phyloP scores from a whole-genome alignment of 2,888 invertebrate species.

The Stenolophus ochropezus region DNA sequence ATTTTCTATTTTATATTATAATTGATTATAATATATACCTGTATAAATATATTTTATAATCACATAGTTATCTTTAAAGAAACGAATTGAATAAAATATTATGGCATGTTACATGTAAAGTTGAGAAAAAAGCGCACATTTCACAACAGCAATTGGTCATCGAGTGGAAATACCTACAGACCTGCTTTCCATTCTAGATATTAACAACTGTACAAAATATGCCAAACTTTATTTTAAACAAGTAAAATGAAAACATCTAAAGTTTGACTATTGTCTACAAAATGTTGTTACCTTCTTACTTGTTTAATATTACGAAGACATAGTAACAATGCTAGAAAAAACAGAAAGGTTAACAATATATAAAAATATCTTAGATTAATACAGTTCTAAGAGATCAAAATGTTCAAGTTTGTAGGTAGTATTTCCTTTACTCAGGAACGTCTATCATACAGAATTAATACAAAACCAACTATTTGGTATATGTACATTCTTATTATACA shows the following conservation, averaged over 20 bases:
- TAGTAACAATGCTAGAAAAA: conserved; percentile 46
- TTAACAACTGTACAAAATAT: conserved; percentile 43
- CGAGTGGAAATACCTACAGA: conserved; percentile 67
- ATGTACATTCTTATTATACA: conserved; percentile 58
- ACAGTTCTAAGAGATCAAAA: conserved; percentile 55
- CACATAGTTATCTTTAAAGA: conserved; percentile 49
- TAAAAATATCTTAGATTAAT: conserved; percentile 44
- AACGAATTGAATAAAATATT: conserved; percentile 48
- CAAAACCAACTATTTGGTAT: conserved; percentile 59
- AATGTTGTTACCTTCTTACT: conserved; percentile 35
- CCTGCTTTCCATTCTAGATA: conserved; percentile 41
- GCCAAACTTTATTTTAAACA: conserved; percentile 42
- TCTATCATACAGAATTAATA: conserved; percentile 58
- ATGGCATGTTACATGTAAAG: conserved; percentile 67
- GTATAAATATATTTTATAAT: conserved; percentile 48
- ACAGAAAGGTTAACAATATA: conserved; percentile 31
- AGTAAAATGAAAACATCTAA: conserved; percentile 39
- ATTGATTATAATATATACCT: conserved; percentile 41
- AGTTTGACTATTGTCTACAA: conserved; percentile 44
- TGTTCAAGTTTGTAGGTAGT: conserved; percentile 59
- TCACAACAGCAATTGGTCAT: conserved; percentile 70
- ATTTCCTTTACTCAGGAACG: conserved; percentile 60
- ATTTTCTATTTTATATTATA: conserved; percentile 43
- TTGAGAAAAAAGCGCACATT: conserved; percentile 66
- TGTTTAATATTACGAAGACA: conserved; percentile 41